Evolutionary conservation across 2,888 invertebrate species (phyloP).

Genomic region (Rhabditoides inermis): DNA sequence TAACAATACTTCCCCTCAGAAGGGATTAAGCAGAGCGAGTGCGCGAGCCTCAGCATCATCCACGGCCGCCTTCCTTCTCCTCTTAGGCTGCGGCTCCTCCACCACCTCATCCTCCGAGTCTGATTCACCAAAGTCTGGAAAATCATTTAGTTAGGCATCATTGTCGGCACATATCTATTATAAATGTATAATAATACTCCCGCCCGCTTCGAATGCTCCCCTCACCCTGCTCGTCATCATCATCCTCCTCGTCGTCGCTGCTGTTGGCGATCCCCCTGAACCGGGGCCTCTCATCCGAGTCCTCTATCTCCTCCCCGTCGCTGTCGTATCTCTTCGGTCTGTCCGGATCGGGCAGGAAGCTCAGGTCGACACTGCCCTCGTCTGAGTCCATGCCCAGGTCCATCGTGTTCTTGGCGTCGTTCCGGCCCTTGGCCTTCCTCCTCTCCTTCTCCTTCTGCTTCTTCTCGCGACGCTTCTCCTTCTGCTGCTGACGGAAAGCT

Average conservation of each 20-base stretch:
- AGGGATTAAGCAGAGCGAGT: constrained; percentile 21
- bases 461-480: constrained; percentile 19
- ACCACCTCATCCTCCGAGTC: constrained; percentile 10
- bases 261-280: not conserved
- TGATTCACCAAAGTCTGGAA: not conserved
- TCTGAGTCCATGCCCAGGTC: constrained; percentile 21
- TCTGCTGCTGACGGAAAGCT: constrained; percentile 9
- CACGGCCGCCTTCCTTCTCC: constrained; percentile 5
- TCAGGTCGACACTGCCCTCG: constrained; percentile 15
- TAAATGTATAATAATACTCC: too few species aligned
- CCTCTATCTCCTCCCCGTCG: constrained; percentile 8
- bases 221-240: not conserved
- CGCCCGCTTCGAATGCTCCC: not conserved
- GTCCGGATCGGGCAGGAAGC: constrained; percentile 46
- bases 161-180: too few species aligned
- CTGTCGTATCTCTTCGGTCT: not conserved
- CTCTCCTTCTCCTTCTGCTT: constrained; percentile 20
- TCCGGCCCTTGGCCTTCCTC: constrained; percentile 1
- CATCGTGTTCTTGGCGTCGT: constrained; percentile 12
- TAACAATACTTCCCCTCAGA: not conserved
- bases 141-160: too few species aligned
- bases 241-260: constrained; percentile 5
- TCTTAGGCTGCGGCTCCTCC: constrained; percentile 11
- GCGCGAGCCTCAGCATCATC: constrained; percentile 27
- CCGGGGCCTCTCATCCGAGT: not conserved